These are phyloP conservation scores for Ceratothoa steindachneri DNA, from an alignment of 2,888 invertebrate species.

Conservation along the genomic window DNA sequence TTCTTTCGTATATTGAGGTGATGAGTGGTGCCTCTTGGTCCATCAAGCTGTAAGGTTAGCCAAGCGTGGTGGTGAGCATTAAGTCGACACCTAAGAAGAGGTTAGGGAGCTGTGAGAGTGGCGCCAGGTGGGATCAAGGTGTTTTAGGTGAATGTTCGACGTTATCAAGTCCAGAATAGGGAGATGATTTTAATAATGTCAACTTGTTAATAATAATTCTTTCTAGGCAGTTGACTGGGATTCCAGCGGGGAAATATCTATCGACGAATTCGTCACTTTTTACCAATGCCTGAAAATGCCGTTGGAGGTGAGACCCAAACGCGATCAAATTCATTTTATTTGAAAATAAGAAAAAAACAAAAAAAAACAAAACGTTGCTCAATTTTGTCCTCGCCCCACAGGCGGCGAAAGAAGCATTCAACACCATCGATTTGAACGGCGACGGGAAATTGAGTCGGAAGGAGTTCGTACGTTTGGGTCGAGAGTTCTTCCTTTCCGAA, in stretches of 20 bases:
- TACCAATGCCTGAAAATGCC: conserved; percentile 72
- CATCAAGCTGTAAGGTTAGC: too few species aligned
- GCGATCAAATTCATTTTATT: too few species aligned
- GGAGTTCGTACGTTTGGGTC: conserved; percentile 75
- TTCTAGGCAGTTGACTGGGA: conserved; percentile 60
- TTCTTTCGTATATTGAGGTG: too few species aligned
- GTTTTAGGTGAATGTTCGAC: too few species aligned
- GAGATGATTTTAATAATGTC: too few species aligned
- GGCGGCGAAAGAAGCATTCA: conserved; percentile 71
- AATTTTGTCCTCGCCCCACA: conserved; percentile 45
- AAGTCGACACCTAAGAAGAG: too few species aligned
- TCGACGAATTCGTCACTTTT: conserved; percentile 77
- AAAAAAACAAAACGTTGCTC: neutral
- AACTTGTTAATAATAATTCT: too few species aligned
- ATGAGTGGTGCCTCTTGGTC: too few species aligned
- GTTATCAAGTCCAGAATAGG: too few species aligned
- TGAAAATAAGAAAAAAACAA: neutral
- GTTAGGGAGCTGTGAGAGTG: too few species aligned
- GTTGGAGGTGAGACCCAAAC: conserved; percentile 59
- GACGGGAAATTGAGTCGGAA: conserved; percentile 71
- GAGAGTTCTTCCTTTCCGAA: conserved; percentile 74
- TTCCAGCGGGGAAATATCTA: conserved; percentile 69
- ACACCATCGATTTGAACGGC: conserved; percentile 71
- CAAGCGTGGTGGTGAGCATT: too few species aligned
- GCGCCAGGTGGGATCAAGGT: too few species aligned